Base-by-base conservation (phyloP, 2,797 vertebrate species). In the Parotocinclus haroldoi region DNA sequence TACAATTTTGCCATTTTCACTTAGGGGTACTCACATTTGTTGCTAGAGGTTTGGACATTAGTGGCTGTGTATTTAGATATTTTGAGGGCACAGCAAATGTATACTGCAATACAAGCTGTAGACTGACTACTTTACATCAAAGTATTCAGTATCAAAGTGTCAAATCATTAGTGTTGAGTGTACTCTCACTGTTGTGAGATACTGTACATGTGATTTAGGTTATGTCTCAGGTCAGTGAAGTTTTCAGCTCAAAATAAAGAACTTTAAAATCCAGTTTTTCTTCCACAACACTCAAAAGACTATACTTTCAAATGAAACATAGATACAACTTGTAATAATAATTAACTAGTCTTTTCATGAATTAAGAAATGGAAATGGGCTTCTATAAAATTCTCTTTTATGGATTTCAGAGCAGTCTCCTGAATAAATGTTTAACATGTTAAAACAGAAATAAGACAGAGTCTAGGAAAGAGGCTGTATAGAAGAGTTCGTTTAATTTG, bases 391-490 rank as follows among this genome's bases (percentile, higher is more conserved):
- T 90, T 91, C 88, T 86, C 87, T 89, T 89, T 89, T 83, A 89
- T 88, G 86, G 68, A 80, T 88, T 87, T 83, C 81, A 88, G 87
- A 83, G 81, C 78, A 78, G 82, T 88, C 84, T 85, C 75, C 78
- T 73, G 81, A 88, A 87, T 91, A 83, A 88, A 90, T 88, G 80
- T 89, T 89, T 89, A 86, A 92, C 86, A 83, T 81, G 78, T 84
- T 85, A 81, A 82, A 82, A 76, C 70, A 87, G 80, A 74, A 73
- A 79, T 82, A 74, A 71, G 68, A 64, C 42, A 79, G 48, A 71
- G 64, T 74, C 71, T 62, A 74, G 79, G 46, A 76, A 18, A 50
- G 76, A 74, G 68, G 74, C 67, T 58, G 37, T 48, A 69, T 49
- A 69, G 64, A 75, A 71, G 80, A 55, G 45, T 57, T 19, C 57